Conservation (phyloP, 2,113 vertebrate genomes). For the Oxygymnocypris stewartii region DNA sequence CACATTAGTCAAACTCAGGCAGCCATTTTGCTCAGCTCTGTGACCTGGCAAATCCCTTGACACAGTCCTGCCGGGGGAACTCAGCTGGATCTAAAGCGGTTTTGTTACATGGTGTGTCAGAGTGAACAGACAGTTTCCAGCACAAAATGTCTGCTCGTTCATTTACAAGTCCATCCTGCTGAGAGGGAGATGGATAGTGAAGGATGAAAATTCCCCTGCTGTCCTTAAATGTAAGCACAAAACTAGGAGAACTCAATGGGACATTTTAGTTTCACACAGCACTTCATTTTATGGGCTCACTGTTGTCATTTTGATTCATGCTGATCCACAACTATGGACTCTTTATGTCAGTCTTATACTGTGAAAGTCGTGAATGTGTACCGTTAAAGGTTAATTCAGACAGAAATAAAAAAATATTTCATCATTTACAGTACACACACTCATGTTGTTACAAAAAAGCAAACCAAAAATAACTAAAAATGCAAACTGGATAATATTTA, state of each 20-base stretch:
- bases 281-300: conserved; percentile 12
- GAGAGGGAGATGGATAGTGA: conserved; percentile 39
- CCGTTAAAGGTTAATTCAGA: not conserved
- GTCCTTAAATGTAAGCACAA: conserved; percentile 40
- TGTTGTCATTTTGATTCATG: conserved; percentile 15
- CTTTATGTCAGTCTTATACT: not conserved
- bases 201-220: conserved; percentile 46
- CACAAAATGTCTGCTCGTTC: conserved; percentile 58
- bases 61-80: conserved; percentile 47
- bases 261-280: conserved; percentile 41
- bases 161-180: conserved; percentile 54
- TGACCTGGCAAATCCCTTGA: conserved; percentile 57
- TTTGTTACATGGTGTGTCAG: conserved; percentile 52
- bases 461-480: not conserved
- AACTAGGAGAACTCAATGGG: conserved; percentile 38
- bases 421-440: not conserved
- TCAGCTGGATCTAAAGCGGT: conserved; percentile 52
- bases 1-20: conserved; percentile 53
- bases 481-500: not conserved
- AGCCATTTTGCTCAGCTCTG: conserved; percentile 48
- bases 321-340: not conserved
- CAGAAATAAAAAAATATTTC: not conserved
- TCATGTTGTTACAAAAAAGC: not conserved
- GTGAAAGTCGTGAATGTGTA: not conserved
- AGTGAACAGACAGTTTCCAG: conserved; percentile 55